Conservation (phyloP, 1,140 invertebrate genomes). For the Myzus persicae region DNA sequence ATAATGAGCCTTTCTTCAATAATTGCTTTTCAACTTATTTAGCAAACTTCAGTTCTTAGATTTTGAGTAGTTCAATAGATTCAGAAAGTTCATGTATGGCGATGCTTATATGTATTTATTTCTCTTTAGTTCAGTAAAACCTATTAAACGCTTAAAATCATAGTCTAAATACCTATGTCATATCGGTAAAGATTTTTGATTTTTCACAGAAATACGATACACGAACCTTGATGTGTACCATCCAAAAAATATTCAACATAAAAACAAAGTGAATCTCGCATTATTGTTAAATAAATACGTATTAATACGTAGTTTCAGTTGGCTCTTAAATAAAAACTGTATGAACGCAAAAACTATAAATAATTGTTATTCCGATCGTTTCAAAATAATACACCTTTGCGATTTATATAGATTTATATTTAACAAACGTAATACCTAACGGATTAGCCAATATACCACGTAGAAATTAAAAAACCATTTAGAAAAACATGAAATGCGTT, state of each 20-base stretch:
- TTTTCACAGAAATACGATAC: too few relatives aligned
- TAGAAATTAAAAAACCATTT: conserved; percentile 13
- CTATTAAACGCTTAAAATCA: too few relatives aligned
- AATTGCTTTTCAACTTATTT: not conserved
- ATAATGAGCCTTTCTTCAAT: not conserved
- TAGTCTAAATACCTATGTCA: too few relatives aligned
- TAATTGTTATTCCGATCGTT: not conserved
- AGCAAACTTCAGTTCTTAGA: not conserved
- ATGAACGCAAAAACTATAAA: not conserved
- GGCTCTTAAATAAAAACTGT: not conserved
- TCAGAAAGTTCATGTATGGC: too few relatives aligned
- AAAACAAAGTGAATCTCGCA: not conserved
- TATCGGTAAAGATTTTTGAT: too few relatives aligned
- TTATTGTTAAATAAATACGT: not conserved
- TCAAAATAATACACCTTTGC: not conserved
- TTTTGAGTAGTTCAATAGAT: not conserved
- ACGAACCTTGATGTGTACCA: too few relatives aligned
- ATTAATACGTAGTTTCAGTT: not conserved
- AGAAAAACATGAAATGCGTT: not conserved
- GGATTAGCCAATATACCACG: not conserved
- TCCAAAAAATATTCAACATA: too few relatives aligned
- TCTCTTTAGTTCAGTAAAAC: too few relatives aligned
- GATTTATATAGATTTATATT: not conserved
- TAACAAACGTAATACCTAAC: not conserved
- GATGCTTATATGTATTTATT: too few relatives aligned